Conservation (phyloP, 1,140 invertebrate species). For the Meloidogyne chitwoodi region DNA sequence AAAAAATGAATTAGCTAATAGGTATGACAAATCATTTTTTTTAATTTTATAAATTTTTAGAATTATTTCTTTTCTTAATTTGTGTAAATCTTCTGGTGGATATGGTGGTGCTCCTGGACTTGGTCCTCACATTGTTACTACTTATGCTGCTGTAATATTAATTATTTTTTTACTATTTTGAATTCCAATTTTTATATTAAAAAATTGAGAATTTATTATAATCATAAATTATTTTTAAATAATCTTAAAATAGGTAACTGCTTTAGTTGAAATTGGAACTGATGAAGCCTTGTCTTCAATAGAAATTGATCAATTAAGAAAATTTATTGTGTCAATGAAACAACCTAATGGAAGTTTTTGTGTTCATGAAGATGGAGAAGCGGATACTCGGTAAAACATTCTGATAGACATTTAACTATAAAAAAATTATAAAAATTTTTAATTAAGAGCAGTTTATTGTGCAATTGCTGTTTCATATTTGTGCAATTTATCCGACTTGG, state of each 20-base stretch:
- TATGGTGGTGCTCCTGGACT: constrained; percentile 74
- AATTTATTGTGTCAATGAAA: constrained; percentile 71
- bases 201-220: too few species aligned
- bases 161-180: not conserved
- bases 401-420: not conserved
- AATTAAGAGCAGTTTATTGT: constrained; percentile 77
- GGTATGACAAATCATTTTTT: constrained; percentile 17
- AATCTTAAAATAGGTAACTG: constrained; percentile 67
- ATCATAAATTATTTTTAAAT: too few species aligned
- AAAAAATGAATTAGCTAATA: constrained; percentile 15
- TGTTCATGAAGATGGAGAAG: constrained; percentile 79
- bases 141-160: constrained; percentile 77
- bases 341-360: constrained; percentile 81
- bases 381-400: constrained; percentile 70
- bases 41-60: constrained; percentile 28
- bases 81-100: constrained; percentile 38
- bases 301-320: constrained; percentile 67
- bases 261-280: constrained; percentile 80
- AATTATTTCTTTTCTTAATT: constrained; percentile 39
- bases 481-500: constrained; percentile 2
- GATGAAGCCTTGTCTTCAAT: constrained; percentile 80
- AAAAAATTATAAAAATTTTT: not conserved
- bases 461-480: constrained; percentile 71
- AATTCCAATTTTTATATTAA: not conserved
- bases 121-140: constrained; percentile 84